phyloP scores from a whole-genome alignment of 37 sponge, comb jelly and placozoan genomes.

The Tethya wilhelma region DNA sequence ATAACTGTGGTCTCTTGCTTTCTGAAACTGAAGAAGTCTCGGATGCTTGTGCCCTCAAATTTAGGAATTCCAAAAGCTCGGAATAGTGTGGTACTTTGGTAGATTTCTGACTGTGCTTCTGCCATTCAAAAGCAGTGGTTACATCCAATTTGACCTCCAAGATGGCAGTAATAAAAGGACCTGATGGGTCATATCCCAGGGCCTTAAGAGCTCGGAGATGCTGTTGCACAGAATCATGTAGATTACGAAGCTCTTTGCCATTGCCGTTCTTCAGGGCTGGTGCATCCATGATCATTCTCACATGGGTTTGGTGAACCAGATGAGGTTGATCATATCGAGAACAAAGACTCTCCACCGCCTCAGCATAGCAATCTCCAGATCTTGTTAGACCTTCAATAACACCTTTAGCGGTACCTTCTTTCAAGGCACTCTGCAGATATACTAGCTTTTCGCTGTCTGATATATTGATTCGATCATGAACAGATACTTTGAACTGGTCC shows the following conservation, averaged over 20 bases:
- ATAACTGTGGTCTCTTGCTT: too few relatives aligned
- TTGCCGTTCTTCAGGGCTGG: conserved; percentile 20
- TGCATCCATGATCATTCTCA: conserved; percentile 11
- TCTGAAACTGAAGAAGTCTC: too few relatives aligned
- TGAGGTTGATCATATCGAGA: conserved; percentile 21
- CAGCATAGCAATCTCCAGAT: too few relatives aligned
- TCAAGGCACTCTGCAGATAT: neutral
- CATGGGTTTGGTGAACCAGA: conserved; percentile 28
- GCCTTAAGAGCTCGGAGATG: too few relatives aligned
- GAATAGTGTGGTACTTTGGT: conserved; percentile 12
- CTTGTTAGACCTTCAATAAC: too few relatives aligned
- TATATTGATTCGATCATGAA: neutral
- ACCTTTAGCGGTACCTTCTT: neutral
- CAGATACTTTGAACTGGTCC: neutral
- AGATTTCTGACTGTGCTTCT: conserved; percentile 21
- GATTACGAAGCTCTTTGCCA: too few relatives aligned
- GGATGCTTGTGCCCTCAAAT: neutral
- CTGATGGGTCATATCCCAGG: too few relatives aligned
- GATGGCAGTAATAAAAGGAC: too few relatives aligned
- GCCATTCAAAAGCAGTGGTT: conserved; percentile 59
- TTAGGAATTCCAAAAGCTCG: conserved; percentile 4
- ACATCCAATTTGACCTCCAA: too few relatives aligned
- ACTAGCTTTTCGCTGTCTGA: conserved; percentile 3
- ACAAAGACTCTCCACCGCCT: conserved; percentile 13
- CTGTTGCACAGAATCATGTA: too few relatives aligned